These are phyloP conservation scores for Enteromius mattozi DNA, from an alignment of 2,797 vertebrate genomes.

Conservation along the genomic window DNA sequence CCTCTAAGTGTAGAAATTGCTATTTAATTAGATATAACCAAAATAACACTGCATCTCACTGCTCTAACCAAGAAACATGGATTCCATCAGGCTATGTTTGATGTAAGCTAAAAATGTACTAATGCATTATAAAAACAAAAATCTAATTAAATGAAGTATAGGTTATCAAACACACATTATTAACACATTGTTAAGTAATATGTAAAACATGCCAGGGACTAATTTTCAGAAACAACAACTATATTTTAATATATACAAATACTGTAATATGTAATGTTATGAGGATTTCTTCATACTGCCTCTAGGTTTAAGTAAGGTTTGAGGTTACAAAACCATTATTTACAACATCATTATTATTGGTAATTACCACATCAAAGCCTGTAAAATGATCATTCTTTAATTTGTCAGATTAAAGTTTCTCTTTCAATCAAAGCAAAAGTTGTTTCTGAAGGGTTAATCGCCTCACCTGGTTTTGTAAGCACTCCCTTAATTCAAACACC, in stretches of 20 bases:
- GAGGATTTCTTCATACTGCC: not conserved
- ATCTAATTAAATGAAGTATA: not conserved
- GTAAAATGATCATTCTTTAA: not conserved
- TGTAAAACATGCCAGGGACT: not conserved
- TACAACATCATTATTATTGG: not conserved
- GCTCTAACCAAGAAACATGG: not conserved
- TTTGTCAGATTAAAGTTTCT: not conserved
- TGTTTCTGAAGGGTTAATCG: constrained; percentile 1
- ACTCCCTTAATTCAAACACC: constrained; percentile 34
- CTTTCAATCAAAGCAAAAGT: not conserved
- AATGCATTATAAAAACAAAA: not conserved
- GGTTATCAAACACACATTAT: constrained; percentile 5
- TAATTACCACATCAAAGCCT: not conserved
- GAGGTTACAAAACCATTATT: not conserved
- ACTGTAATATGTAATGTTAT: not conserved
- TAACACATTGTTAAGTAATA: not conserved
- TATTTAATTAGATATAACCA: not conserved
- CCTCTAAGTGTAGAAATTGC: not conserved
- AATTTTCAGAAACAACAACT: not conserved
- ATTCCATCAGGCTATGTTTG: not conserved
- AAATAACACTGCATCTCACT: not conserved
- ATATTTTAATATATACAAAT: not conserved
- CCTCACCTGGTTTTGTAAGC: constrained; percentile 9
- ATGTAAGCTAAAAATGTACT: not conserved
- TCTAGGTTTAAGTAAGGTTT: not conserved